Evolutionary conservation across 2,797 vertebrate species (phyloP).

Genomic region (Cottoperca gobio): DNA sequence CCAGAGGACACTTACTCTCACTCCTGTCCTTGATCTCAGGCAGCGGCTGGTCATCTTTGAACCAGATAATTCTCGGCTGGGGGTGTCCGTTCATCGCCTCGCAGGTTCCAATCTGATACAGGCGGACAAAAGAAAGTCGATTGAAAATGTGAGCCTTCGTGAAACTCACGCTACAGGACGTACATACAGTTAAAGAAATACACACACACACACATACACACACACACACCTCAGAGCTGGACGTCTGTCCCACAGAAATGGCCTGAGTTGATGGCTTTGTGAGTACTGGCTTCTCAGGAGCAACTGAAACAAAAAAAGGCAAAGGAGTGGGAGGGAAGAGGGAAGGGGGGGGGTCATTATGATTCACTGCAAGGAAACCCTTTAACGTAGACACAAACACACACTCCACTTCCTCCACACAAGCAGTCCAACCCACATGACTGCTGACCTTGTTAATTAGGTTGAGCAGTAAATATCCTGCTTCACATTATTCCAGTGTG

Average conservation of each 20-base stretch:
- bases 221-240: conserved; percentile 74
- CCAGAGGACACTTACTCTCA: conserved; percentile 73
- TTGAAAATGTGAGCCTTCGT: not conserved
- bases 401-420: not conserved
- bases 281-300: conserved; percentile 82
- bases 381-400: not conserved
- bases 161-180: no score
- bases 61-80: conserved; percentile 88
- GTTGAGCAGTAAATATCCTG: conserved; percentile 59
- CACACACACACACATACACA: not conserved
- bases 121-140: not conserved
- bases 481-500: conserved; percentile 41
- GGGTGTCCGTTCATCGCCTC: conserved; percentile 87
- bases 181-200: no score
- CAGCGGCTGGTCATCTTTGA: conserved; percentile 83
- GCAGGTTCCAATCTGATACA: conserved; percentile 86
- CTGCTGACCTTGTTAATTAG: conserved; percentile 64
- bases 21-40: conserved; percentile 80
- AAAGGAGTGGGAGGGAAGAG: no score
- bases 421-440: not conserved
- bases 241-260: conserved; percentile 55
- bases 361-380: conserved; percentile 25
- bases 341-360: not conserved
- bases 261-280: conserved; percentile 67
- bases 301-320: conserved; percentile 67